Evolutionary conservation across 2,797 vertebrate genomes (phyloP), one percentile per base, ranked within the genome.

Genomic region (Podargus strigoides): DNA sequence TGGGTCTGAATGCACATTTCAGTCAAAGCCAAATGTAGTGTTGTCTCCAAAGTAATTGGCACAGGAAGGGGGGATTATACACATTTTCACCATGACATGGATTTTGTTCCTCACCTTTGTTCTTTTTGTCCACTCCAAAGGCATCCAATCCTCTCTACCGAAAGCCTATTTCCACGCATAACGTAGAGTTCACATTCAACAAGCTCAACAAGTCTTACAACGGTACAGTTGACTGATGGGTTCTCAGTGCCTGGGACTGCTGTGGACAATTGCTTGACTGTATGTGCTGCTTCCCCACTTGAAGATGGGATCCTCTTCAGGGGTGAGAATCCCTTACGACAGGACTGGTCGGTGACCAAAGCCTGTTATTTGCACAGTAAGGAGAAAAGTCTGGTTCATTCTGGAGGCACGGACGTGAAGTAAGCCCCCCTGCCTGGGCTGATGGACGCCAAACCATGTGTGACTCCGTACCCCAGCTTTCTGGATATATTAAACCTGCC

Each of bases 101-200:
- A 27, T 26, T 68, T 87, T 36, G 4, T n/a, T 85, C 87, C 84
- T 66, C 56, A 75, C 49, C 47, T 60, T 16, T 88, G 16, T 52
- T 76, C 62, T 90, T 76, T 87, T 46, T 83, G 52, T 90, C 66
- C 3, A 0, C 66, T 84, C 89, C 70, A 12, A 96, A 99, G 99
- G 99, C 99, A 46, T 99, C 99, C 94, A 99, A 99, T 94, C 99
- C 99, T 60, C 98, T 99, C 90, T 99, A 99, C 97, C 98, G 99
- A 97, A 98, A 98, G 96, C 98, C 99, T 5, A 98, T 99, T 96
- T 98, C 99, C 34, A 99, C 98, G 1, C 98, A 99, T 83, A 98
- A 98, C 0, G 96, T 98, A 56, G 99, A 99, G 66, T 98, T 98
- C 13, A 98, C 98, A 4, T 99, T 99, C 97, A 98, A 97, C 97